Base-by-base conservation (phyloP, 1,140 invertebrate species). In the Drosophila lacertosa region DNA sequence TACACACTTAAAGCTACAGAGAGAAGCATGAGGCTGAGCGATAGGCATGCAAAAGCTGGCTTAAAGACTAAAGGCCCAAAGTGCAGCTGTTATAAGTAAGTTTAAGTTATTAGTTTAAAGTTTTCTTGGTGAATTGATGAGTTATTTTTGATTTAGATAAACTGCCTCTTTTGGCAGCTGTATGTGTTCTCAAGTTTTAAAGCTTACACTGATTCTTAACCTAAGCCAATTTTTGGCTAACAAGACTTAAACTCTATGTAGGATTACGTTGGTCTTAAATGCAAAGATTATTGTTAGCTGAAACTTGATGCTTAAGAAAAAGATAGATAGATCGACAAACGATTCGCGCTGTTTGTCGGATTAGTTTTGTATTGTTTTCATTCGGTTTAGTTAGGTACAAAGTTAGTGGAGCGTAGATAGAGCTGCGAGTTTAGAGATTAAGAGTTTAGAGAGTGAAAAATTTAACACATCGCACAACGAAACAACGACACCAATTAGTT, bases 401-500 rank as follows among this genome's bases (percentile, higher is more conserved):
- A 70, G 60, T 77, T 37, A 65, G 63, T 69, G 39, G 51, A 66
- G 47, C 62, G 68, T 55, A 74, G 71, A 54, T 65, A 69, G 60
- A 66, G 63, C 44, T 60, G 50, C 72, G 47, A 70, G 59, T 29
- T 69, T 10, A 62, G 47, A 60, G 63, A 24, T 51, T 47, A 20
- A 60, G 50, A 51, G 35, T 9, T 48, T 47, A 67, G 18, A 82
- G 79, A 90, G 88, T 77, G 88, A 90, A 90, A 90, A 89, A 90
- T 67, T 80, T 89, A 84, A 90, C 83, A 90, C 76, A 84, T 29
- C 77, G 65, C 65, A 90, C 40, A 84, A 84, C 65, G 47, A 81
- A 86, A 80, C 69, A 84, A 84, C 80, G 73, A 90, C 82, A 90
- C 73, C 88, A 83, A 89, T 89, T 82, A 74, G 60, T 55, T 73